These are phyloP conservation scores for Platysternon megacephalum DNA, from an alignment of 2,113 vertebrate species.

Conservation along the genomic window DNA sequence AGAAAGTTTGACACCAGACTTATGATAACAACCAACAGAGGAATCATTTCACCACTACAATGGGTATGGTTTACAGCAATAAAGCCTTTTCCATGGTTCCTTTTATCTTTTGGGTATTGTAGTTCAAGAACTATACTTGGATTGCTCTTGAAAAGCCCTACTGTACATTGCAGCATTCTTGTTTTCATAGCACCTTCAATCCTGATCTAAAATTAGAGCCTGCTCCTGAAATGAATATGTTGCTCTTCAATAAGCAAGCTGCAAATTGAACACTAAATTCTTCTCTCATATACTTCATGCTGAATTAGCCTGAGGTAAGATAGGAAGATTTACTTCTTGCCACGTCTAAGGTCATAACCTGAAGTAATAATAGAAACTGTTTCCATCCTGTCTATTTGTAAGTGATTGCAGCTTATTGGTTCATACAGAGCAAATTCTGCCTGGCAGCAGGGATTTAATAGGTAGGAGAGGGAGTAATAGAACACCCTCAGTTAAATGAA, in stretches of 20 bases:
- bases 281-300: neutral
- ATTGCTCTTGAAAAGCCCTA: conserved; percentile 34
- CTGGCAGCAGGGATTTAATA: neutral
- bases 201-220: conserved; percentile 48
- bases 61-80: neutral
- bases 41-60: neutral
- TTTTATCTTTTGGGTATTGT: neutral
- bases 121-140: neutral
- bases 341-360: neutral
- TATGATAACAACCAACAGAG: neutral
- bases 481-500: conserved; percentile 2
- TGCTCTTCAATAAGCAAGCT: conserved; percentile 30
- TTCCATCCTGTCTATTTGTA: neutral
- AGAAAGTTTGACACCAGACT: neutral
- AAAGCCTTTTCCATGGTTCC: neutral
- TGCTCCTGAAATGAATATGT: conserved; percentile 48
- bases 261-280: conserved; percentile 42
- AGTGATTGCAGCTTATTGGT: neutral
- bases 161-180: neutral
- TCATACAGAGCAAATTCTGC: neutral
- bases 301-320: conserved; percentile 8
- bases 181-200: conserved; percentile 32
- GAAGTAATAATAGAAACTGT: conserved; percentile 30
- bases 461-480: neutral
- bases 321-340: neutral